Conservation (phyloP, 2,888 invertebrate species). For the Hirtodrosophila duncani region DNA sequence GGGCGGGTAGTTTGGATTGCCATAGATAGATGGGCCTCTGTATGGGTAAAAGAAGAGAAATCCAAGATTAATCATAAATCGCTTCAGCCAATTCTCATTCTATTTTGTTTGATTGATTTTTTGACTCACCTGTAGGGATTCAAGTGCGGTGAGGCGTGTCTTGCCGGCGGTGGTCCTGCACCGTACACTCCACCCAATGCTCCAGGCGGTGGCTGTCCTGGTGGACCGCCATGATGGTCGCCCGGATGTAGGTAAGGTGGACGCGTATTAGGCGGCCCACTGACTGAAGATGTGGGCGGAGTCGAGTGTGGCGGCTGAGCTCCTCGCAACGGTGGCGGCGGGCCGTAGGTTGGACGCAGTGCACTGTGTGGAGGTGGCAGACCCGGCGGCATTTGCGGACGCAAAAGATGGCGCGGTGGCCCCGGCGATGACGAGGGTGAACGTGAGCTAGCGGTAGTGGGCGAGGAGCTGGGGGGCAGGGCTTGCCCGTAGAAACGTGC, state of each 20-base stretch:
- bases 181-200: conserved; percentile 39
- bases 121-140: conserved; percentile 73
- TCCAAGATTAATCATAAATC: no score
- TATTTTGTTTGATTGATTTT: neutral
- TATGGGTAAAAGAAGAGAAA: neutral
- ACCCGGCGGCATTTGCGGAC: conserved; percentile 41
- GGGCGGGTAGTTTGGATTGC: conserved; percentile 75
- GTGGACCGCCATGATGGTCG: conserved; percentile 54
- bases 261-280: conserved; percentile 36
- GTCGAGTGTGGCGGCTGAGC: no score
- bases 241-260: conserved; percentile 54
- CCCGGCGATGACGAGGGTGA: conserved; percentile 32
- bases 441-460: conserved; percentile 18
- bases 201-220: conserved; percentile 36
- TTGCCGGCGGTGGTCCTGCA: conserved; percentile 69
- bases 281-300: conserved; percentile 40
- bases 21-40: conserved; percentile 74
- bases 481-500: conserved; percentile 71
- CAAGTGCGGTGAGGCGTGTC: conserved; percentile 74
- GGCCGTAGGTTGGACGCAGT: conserved; percentile 76
- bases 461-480: conserved; percentile 35
- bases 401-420: conserved; percentile 29
- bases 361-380: conserved; percentile 53
- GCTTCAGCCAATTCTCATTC: neutral
- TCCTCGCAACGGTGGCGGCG: conserved; percentile 75